phyloP scores from a whole-genome alignment of 1,140 invertebrate species.

The Phocides pigmalion region DNA sequence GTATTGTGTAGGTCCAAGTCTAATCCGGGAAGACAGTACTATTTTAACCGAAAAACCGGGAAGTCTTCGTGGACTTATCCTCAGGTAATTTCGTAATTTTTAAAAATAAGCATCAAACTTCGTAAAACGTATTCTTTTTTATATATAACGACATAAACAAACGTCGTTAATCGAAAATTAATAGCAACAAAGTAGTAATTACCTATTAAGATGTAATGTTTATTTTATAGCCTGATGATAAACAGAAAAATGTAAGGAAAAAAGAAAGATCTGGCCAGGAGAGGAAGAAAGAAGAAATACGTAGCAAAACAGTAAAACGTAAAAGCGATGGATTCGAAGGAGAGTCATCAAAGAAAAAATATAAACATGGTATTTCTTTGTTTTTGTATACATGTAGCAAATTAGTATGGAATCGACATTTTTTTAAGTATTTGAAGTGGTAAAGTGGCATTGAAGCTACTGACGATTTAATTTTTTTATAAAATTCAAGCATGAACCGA shows the following conservation, averaged over 20 bases:
- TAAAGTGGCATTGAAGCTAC: too few species aligned
- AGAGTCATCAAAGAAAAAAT: slow-evolving; percentile 48
- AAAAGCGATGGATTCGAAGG: slow-evolving; percentile 58
- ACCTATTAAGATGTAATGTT: slow-evolving; percentile 4
- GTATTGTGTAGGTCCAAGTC: slow-evolving; percentile 70
- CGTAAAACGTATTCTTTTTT: too few species aligned
- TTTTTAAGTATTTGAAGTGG: too few species aligned
- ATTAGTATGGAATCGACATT: too few species aligned
- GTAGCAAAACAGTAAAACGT: slow-evolving; percentile 55
- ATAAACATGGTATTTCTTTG: slow-evolving; percentile 54
- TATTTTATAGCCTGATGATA: slow-evolving; percentile 29
- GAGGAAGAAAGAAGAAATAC: slow-evolving; percentile 50
- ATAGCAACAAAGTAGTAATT: too few species aligned
- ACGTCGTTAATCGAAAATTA: too few species aligned
- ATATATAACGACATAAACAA: too few species aligned
- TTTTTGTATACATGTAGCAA: too few species aligned
- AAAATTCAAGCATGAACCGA: too few species aligned
- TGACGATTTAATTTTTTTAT: too few species aligned
- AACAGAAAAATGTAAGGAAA: slow-evolving; percentile 25
- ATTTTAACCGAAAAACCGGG: slow-evolving; percentile 74
- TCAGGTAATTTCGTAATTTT: slow-evolving; percentile 65
- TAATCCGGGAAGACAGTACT: slow-evolving; percentile 74
- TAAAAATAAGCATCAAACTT: background rate
- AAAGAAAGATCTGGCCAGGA: slow-evolving; percentile 50
- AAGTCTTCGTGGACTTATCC: slow-evolving; percentile 75